Conservation (phyloP, 2,797 vertebrate species). For the Megalops cyprinoides region DNA sequence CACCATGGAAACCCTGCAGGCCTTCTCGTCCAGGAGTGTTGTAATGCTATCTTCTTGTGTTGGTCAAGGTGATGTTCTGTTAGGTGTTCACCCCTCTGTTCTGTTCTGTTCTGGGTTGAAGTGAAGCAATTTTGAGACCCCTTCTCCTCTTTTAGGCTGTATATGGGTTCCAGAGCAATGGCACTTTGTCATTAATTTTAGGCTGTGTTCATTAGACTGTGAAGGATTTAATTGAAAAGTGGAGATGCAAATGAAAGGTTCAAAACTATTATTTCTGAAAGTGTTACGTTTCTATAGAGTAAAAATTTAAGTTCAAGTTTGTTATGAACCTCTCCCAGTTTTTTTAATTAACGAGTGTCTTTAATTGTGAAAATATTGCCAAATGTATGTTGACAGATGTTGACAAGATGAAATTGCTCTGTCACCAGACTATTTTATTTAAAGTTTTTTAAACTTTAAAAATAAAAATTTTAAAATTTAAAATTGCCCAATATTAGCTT, state of each 20-base stretch:
- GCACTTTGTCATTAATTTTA: not conserved
- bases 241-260: too few relatives aligned
- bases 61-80: not conserved
- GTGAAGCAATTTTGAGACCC: not conserved
- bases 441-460: too few relatives aligned
- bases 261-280: too few relatives aligned
- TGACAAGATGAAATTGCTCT: constrained; percentile 2
- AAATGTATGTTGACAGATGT: too few relatives aligned
- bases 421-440: constrained; percentile 4
- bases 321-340: too few relatives aligned
- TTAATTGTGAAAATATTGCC: too few relatives aligned
- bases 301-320: too few relatives aligned
- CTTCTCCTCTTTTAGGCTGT: not conserved
- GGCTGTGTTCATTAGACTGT: not conserved
- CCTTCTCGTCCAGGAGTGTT: constrained; percentile 36
- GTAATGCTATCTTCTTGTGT: constrained; percentile 24
- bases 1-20: constrained; percentile 35
- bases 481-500: not conserved
- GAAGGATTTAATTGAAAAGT: too few relatives aligned
- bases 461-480: too few relatives aligned
- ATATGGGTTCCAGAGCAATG: not conserved
- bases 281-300: too few relatives aligned
- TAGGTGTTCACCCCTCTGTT: not conserved
- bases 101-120: not conserved
- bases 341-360: too few relatives aligned